These are phyloP conservation scores for Coregonus suidteri DNA, from an alignment of 2,797 vertebrate species.

Conservation along the genomic window DNA sequence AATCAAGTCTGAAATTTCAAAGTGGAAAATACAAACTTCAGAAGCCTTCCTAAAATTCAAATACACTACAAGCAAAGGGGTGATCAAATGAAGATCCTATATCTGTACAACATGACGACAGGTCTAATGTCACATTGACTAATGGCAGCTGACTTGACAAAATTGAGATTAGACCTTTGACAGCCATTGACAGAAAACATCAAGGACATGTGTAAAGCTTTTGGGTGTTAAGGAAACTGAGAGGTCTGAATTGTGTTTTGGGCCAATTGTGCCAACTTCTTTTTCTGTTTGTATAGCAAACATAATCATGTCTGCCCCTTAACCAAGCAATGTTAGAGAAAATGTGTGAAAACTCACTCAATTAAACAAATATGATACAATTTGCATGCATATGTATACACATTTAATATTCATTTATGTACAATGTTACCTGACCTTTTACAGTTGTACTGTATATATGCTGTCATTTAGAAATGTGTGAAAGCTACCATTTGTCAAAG, in stretches of 20 bases:
- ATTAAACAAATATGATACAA: neutral
- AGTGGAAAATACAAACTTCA: too few species aligned
- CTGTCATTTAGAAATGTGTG: slow-evolving; percentile 10
- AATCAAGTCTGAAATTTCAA: too few species aligned
- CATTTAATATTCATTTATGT: neutral
- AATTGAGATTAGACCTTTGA: neutral
- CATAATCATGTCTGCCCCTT: neutral
- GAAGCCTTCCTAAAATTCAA: too few species aligned
- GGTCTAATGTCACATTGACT: too few species aligned
- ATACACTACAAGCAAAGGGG: too few species aligned
- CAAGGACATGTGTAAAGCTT: neutral
- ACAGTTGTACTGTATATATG: neutral
- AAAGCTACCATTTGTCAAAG: slow-evolving; percentile 25
- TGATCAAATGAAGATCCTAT: too few species aligned
- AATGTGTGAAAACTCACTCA: neutral
- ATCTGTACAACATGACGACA: too few species aligned
- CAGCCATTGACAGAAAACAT: neutral
- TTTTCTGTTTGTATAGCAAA: neutral
- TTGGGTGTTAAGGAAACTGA: neutral
- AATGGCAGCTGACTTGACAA: too few species aligned
- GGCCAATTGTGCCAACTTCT: neutral
- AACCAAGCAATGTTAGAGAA: neutral
- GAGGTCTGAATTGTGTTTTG: neutral
- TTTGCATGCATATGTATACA: neutral
- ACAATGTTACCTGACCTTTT: neutral